These are phyloP conservation scores for Eugnorisma glareosa DNA, from an alignment of 2,888 invertebrate species.

Conservation along the genomic window DNA sequence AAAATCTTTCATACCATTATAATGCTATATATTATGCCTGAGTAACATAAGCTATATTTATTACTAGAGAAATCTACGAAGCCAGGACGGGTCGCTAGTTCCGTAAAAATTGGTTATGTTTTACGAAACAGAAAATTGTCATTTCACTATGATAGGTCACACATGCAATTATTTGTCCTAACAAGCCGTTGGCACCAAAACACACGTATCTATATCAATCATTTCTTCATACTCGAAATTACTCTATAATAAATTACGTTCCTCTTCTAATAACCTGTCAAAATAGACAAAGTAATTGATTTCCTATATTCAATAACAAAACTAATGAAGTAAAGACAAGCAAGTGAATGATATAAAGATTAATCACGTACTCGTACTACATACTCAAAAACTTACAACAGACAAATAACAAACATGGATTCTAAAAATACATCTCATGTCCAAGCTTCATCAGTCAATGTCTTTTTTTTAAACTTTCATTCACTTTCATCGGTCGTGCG, in stretches of 20 bases:
- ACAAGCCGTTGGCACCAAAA: constrained; percentile 9
- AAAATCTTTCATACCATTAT: no score
- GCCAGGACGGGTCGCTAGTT: no score
- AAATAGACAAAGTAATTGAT: constrained; percentile 46
- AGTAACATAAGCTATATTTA: no score
- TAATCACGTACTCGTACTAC: constrained; percentile 21
- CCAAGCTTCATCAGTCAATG: constrained; percentile 55
- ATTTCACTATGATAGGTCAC: constrained; percentile 4
- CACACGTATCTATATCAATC: constrained; percentile 27
- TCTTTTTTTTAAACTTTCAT: constrained; percentile 63
- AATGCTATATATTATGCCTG: no score
- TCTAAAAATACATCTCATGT: constrained; percentile 33
- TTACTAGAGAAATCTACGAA: no score
- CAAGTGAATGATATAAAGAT: constrained; percentile 30
- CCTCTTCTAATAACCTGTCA: constrained; percentile 43
- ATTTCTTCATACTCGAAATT: constrained; percentile 30
- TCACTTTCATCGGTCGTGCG: constrained; percentile 69
- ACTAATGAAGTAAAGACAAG: constrained; percentile 22
- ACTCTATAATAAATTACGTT: constrained; percentile 35
- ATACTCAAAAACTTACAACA: neutral
- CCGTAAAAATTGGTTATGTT: no score
- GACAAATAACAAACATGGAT: neutral
- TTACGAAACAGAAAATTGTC: neutral
- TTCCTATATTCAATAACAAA: constrained; percentile 31
- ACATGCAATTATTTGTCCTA: neutral